These are phyloP conservation scores for Climacteris rufus DNA, from an alignment of 2,113 vertebrate genomes.

Conservation along the genomic window DNA sequence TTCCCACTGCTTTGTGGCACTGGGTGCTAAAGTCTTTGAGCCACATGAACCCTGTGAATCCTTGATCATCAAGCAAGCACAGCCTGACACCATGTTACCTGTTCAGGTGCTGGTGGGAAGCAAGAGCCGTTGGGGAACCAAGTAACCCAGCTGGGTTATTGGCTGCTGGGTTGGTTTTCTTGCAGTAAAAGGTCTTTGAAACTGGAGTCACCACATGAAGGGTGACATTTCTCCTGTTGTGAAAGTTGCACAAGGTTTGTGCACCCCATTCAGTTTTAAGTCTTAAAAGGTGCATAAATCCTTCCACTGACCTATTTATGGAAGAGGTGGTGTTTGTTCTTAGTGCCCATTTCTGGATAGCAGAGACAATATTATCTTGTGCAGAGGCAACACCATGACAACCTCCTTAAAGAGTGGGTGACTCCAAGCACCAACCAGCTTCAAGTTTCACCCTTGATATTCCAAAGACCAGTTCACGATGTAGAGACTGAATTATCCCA, in stretches of 20 bases:
- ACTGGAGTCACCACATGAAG: fast-evolving
- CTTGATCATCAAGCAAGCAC: not conserved
- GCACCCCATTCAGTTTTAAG: not conserved
- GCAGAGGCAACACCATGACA: not conserved
- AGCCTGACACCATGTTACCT: not conserved
- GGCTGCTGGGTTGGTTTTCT: not conserved
- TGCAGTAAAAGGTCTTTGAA: fast-evolving
- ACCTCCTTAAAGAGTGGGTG: not conserved
- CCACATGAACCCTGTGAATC: not conserved
- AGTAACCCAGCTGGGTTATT: not conserved
- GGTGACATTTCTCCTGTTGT: not conserved
- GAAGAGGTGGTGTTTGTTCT: not conserved
- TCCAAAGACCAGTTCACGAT: not conserved
- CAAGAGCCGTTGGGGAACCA: not conserved
- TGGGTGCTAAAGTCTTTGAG: not conserved
- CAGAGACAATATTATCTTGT: not conserved
- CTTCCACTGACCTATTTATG: not conserved
- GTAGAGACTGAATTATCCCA: not conserved
- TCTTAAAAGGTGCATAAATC: not conserved
- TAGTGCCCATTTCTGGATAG: not conserved
- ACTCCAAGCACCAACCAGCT: not conserved
- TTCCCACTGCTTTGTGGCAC: not conserved
- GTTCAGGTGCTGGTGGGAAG: not conserved
- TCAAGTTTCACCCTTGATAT: not conserved
- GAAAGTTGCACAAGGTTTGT: not conserved